Base-by-base conservation (phyloP, 1,140 invertebrate species). In the Callitettix versicolor region DNA sequence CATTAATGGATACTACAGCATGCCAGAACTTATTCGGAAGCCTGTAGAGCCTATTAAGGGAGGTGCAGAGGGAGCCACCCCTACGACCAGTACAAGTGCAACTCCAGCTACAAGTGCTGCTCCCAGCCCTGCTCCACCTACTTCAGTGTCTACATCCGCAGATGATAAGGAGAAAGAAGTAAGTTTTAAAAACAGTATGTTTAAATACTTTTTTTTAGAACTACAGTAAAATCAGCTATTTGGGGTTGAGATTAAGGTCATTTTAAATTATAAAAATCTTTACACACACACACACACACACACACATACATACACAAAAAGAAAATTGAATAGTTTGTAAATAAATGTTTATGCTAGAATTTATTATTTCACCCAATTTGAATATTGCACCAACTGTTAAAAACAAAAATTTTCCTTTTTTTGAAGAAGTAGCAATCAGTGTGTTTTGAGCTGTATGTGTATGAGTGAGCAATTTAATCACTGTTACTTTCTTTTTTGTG, bases 1-100 rank as follows among this genome's bases (percentile, higher is more conserved):
- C 62, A 96, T 98, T 51, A 99, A 99, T 69, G 96, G 96, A 0
- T 90, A 91, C 60, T 95, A 95, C 68, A 97, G 93, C 59, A 96
- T 99, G 89, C 94, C 95, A 0, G 89, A 93, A 68, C 74, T 92
- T 60, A 85, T 94, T 18, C 79, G 85, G 4, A 89, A 89, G 62
- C 84, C 85, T 1, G 77, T 81, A 1, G 63, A 68, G 57, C 57
- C 66, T 48, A 65, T 65, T 18, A 68, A 34, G 11, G 55, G 24
- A 44, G 59, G 36, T 12, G 56, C 77, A 17, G 33, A 18, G 14
- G 78, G 76, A 55, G 78, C 77, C 11, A 76, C 73, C 59, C 74
- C 75, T 14, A 82, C 81, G 9, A 53, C 61, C 77, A 79, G 81
- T 1, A 80, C 81, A 1, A 79, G 77, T 55, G 78, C 76, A 11